Evolutionary conservation across 1,140 invertebrate species (phyloP), one percentile per base, ranked within the genome.

Genomic region (Leptinotarsa lineolata): DNA sequence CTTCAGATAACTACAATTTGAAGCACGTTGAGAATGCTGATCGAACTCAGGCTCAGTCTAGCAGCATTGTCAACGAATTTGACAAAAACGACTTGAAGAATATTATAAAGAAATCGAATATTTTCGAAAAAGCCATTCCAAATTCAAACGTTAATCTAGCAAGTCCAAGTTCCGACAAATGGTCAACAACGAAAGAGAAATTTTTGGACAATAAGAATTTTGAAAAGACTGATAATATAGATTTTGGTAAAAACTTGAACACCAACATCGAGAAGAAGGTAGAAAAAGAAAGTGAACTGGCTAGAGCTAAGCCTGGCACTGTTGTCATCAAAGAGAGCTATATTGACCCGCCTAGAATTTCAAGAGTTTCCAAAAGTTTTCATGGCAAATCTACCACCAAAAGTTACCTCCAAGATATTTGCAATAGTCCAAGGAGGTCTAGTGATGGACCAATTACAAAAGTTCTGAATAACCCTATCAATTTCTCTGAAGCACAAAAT

Each of bases 281-380:
- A 3, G 78, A 77, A 24, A 76, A 76, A 65, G 72, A 77, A 48
- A 61, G 21, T 11, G 72, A 74, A 44, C 54, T 72, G 22, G 71
- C 69, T 11, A 78, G 75, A 74, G 20, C 69, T 21, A 79, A 81
- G 70, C 82, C 82, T 0, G 85, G 85, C 3, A 82, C 85, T 4
- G 79, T 86, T 21, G 74, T 85, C 15, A 81, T 86, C 18, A 87
- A 85, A 78, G 86, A 87, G 77, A 80, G 80, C 44, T 87, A 83
- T 73, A 86, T 87, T 12, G 86, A 87, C 76, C 85, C 86, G 2
- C 83, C 84, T 4, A 84, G 85, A 77, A 84, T 85, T 39, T 79
- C 79, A 15, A 75, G 86, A 21, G 81, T 86, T 60, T 83, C 86
- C 22, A 85, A 82, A 68, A 86, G 85, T 79, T 86, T 86, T 77